Evolutionary conservation across 2,113 vertebrate genomes (phyloP).

Genomic region (Oenanthe oenanthe): DNA sequence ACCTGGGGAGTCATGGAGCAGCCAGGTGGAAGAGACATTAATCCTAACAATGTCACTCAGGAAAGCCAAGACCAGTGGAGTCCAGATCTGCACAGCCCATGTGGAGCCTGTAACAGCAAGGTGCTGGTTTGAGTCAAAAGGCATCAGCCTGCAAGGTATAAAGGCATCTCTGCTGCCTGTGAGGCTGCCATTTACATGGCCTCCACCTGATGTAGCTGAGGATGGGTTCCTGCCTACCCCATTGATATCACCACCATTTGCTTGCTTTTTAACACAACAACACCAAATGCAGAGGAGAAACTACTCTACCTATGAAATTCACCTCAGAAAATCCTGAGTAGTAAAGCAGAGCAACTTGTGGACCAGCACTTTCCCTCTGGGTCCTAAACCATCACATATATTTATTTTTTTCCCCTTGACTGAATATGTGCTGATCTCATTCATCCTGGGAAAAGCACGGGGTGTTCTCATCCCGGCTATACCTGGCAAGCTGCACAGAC

Average conservation of each 20-base stretch:
- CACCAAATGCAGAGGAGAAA: background rate
- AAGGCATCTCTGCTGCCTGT: background rate
- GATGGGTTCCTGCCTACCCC: background rate
- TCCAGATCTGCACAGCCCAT: background rate
- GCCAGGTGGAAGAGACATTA: background rate
- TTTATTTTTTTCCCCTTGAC: background rate
- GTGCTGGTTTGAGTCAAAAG: background rate
- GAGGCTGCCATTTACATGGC: background rate
- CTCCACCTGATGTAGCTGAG: background rate
- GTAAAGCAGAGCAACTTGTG: background rate
- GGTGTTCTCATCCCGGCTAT: slow-evolving; percentile 41
- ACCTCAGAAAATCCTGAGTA: background rate
- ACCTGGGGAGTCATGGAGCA: background rate
- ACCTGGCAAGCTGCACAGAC: slow-evolving; percentile 58
- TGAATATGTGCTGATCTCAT: slow-evolving; percentile 69
- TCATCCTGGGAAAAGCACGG: slow-evolving; percentile 51
- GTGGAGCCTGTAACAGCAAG: background rate
- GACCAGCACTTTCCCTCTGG: background rate
- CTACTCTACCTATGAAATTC: background rate
- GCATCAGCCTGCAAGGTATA: background rate
- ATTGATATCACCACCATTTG: background rate
- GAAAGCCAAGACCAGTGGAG: background rate
- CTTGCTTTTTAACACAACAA: background rate
- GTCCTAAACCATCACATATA: background rate
- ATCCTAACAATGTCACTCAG: background rate